phyloP scores from a whole-genome alignment of 2,113 vertebrate genomes.

The Rhabdornis inornatus region DNA sequence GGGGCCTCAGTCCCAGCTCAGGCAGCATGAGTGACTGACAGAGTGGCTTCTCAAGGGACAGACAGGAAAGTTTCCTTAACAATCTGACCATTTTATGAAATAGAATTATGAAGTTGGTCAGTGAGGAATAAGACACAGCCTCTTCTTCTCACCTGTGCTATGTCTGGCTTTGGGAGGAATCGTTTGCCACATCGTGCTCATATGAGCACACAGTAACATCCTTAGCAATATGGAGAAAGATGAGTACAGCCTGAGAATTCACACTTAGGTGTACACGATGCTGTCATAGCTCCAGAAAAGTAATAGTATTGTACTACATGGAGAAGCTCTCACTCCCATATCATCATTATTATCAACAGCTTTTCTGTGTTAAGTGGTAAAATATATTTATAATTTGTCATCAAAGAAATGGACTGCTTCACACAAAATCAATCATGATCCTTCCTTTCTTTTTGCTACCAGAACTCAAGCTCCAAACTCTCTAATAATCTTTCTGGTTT shows the following conservation, averaged over 20 bases:
- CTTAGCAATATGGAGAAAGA: neutral
- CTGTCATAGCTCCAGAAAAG: neutral
- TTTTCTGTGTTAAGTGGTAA: neutral
- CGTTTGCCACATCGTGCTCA: neutral
- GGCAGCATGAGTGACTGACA: neutral
- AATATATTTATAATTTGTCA: neutral
- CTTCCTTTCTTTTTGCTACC: neutral
- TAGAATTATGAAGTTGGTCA: neutral
- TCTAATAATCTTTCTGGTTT: neutral
- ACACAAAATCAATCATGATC: neutral
- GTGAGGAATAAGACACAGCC: neutral
- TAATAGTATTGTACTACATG: too few species aligned
- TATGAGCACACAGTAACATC: neutral
- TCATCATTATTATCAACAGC: neutral
- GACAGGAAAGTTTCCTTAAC: neutral
- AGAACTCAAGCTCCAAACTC: neutral
- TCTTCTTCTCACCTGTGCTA: neutral
- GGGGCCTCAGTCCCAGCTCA: neutral
- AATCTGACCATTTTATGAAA: neutral
- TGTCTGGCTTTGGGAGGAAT: neutral
- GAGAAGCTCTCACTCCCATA: neutral
- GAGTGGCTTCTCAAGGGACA: neutral
- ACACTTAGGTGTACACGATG: neutral
- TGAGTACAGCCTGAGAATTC: neutral
- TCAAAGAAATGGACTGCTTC: neutral